Evolutionary conservation across 2,888 invertebrate species (phyloP).

Genomic region (Iphiclides podalirius): DNA sequence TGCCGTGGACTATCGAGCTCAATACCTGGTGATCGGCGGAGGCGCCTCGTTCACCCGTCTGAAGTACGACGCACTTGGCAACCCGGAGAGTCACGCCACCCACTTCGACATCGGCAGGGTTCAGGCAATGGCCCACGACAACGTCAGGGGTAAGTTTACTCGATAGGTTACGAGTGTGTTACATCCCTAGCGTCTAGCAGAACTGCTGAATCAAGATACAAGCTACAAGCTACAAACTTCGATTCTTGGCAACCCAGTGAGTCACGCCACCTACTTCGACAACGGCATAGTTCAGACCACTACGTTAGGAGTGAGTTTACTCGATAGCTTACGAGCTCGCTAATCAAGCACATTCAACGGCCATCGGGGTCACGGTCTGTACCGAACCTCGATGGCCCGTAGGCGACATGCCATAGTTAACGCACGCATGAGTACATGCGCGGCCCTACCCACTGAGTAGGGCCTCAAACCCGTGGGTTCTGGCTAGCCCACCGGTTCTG

Average conservation of each 20-base stretch:
- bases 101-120: slow-evolving; percentile 73
- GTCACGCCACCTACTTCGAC: slow-evolving; percentile 64
- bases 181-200: too few species aligned
- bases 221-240: too few species aligned
- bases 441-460: too few species aligned
- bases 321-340: background rate
- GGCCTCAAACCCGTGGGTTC: too few species aligned
- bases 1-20: slow-evolving; percentile 43
- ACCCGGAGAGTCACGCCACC: slow-evolving; percentile 76
- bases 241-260: slow-evolving; percentile 84
- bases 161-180: background rate
- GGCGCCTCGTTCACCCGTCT: slow-evolving; percentile 80
- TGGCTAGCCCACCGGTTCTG: too few species aligned
- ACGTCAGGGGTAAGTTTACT: slow-evolving; percentile 43
- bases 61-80: slow-evolving; percentile 84
- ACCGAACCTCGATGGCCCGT: too few species aligned
- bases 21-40: slow-evolving; percentile 80
- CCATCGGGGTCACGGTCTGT: too few species aligned
- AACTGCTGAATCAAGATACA: too few species aligned
- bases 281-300: slow-evolving; percentile 81
- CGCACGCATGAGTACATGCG: too few species aligned
- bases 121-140: slow-evolving; percentile 85
- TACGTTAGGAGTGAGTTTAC: slow-evolving; percentile 48
- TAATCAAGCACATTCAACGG: too few species aligned
- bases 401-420: too few species aligned